Base-by-base conservation (phyloP, 2,888 invertebrate species). In the Andrena dorsata region DNA sequence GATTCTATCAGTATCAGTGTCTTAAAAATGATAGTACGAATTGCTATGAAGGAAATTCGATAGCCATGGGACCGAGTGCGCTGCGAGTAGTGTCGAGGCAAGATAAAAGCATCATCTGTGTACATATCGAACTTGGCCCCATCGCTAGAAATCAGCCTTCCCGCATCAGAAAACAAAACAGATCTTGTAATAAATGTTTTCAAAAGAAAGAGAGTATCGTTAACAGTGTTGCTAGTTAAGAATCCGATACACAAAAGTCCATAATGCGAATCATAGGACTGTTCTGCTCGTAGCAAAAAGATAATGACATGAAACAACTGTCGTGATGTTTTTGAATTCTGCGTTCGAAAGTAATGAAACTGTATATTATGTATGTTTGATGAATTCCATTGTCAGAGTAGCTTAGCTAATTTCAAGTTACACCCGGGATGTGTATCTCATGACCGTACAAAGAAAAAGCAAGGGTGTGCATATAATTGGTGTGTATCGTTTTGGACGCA, bases 401-500 rank as follows among this genome's bases (percentile, higher is more conserved):
- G 63, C 35, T 20, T 71, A 51, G 20, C 58, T 41, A 41, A 41
- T 41, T 41, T 41, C 41, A 41, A 32, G 20, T 76, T 61, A 26
- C n/a, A n/a, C 28, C 32, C 58, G 20, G 60, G 51, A 63, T 51
- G n/a, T 63, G 49, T 58, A 63, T 72, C 70, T 63, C 53, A 72
- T 63, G 56, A 63, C 28, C 4, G 23, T 28, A 58, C 32, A 28
- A 80, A 58, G 41, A 75, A 69, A 41, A 53, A 60, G 26, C 49
- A 82, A 76, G 61, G 69, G 70, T 88, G 85, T 90, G 86, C 89
- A 85, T 92, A 90, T 92, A 92, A 93, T 92, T 89, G 89, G 89
- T 90, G 85, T 91, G 82, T 93, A 89, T 93, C 90, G 90, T 93
- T 93, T 92, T 93, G 93, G 93, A 93, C 93, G 92, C 92, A 93